phyloP scores from a whole-genome alignment of 2,888 invertebrate genomes.

The Molanna angustata region DNA sequence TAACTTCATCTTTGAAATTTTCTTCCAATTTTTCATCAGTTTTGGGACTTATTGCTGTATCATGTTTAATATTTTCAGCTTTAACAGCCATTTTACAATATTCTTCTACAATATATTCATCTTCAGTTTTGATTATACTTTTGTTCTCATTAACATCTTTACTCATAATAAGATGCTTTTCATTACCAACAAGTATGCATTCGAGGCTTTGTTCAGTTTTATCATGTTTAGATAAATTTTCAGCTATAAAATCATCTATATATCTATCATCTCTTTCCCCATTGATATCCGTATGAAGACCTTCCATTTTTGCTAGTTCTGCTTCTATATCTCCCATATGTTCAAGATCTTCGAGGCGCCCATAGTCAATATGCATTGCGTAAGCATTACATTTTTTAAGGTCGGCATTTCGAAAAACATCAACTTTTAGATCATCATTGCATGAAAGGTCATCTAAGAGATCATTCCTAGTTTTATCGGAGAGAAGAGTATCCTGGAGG shows the following conservation, averaged over 20 bases:
- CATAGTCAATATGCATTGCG: slow-evolving; percentile 16
- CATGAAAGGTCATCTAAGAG: slow-evolving; percentile 23
- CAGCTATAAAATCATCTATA: slow-evolving; percentile 31
- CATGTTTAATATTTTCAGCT: neutral
- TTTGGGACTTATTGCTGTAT: slow-evolving; percentile 21
- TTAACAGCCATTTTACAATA: slow-evolving; percentile 37
- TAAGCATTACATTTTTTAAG: slow-evolving; percentile 19
- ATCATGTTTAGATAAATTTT: slow-evolving; percentile 15
- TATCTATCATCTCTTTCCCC: slow-evolving; percentile 39
- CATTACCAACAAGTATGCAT: slow-evolving; percentile 33
- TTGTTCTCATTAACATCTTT: slow-evolving; percentile 41
- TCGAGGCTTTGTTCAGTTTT: slow-evolving; percentile 35
- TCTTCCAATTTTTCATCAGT: slow-evolving; percentile 10
- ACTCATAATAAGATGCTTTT: slow-evolving; percentile 23
- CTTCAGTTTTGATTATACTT: slow-evolving; percentile 29
- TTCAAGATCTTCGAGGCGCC: slow-evolving; percentile 46
- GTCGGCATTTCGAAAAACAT: slow-evolving; percentile 18
- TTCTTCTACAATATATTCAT: slow-evolving; percentile 35
- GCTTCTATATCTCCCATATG: slow-evolving; percentile 66
- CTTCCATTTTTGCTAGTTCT: slow-evolving; percentile 68
- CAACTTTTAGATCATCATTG: slow-evolving; percentile 25
- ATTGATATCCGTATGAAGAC: slow-evolving; percentile 48
- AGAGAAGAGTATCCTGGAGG: slow-evolving; percentile 20
- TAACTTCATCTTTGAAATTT: slow-evolving; percentile 25
- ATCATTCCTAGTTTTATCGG: slow-evolving; percentile 33